These are phyloP conservation scores for Lithophane ornitopus DNA, from an alignment of 2,888 invertebrate species.

Conservation along the genomic window DNA sequence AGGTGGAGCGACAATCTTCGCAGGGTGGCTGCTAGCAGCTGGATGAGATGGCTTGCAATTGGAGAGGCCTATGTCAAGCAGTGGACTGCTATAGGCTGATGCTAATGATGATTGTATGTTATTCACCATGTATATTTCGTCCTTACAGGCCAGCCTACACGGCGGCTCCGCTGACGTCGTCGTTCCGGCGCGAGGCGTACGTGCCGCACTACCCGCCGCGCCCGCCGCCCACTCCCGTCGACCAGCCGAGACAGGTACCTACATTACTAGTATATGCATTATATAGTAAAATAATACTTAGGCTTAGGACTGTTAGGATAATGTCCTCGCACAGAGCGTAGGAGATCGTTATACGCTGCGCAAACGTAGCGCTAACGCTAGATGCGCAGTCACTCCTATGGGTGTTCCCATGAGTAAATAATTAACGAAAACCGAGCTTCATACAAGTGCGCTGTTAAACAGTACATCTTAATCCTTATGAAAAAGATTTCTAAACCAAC, in stretches of 20 bases:
- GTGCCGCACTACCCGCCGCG: slow-evolving; percentile 81
- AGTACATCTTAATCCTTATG: not conserved
- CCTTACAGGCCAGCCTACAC: slow-evolving; percentile 77
- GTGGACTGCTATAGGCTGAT: too few relatives aligned
- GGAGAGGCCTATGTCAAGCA: too few relatives aligned
- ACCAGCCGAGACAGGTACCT: slow-evolving; percentile 83
- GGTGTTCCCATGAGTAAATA: not conserved
- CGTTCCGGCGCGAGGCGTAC: slow-evolving; percentile 82
- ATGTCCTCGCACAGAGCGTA: not conserved
- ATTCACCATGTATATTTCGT: not conserved
- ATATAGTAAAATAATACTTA: not conserved
- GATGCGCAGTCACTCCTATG: not conserved
- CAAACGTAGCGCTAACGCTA: too few relatives aligned
- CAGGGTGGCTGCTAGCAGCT: too few relatives aligned
- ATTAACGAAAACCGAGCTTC: not conserved
- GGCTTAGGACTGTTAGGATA: not conserved
- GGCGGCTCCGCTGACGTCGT: slow-evolving; percentile 74
- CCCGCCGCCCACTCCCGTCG: slow-evolving; percentile 79
- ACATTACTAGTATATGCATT: not conserved
- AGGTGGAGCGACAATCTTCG: too few relatives aligned
- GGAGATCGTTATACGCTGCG: not conserved
- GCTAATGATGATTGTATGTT: too few relatives aligned
- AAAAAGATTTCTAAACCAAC: not conserved
- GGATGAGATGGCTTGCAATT: too few relatives aligned
- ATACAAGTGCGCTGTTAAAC: not conserved